Conservation (phyloP, 2,113 vertebrate genomes). For the Salvelinus fontinalis region DNA sequence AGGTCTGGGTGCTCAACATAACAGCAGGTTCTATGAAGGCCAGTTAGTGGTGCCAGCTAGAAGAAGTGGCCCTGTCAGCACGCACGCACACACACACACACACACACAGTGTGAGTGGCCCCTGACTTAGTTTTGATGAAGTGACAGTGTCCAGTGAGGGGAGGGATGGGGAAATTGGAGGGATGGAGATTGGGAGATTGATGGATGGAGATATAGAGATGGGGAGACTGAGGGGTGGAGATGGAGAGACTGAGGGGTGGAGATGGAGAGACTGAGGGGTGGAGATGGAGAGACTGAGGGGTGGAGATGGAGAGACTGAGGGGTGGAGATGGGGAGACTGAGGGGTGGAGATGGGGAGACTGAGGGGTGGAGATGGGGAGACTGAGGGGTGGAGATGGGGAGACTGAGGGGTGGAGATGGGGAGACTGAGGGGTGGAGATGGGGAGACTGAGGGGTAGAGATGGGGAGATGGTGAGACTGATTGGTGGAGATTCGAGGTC, state of each 20-base stretch:
- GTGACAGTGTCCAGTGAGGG: not conserved
- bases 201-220: not conserved
- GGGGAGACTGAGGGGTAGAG: too few species aligned
- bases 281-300: too few species aligned
- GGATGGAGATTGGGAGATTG: not conserved
- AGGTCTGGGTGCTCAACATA: not conserved
- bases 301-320: not conserved
- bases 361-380: too few species aligned
- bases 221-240: too few species aligned
- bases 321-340: too few species aligned
- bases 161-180: not conserved
- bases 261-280: not conserved
- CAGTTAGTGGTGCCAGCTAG: not conserved
- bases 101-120: not conserved
- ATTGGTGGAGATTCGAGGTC: too few species aligned
- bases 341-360: not conserved
- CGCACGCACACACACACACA: too few species aligned
- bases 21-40: not conserved
- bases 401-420: too few species aligned
- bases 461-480: too few species aligned
- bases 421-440: too few species aligned
- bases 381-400: too few species aligned
- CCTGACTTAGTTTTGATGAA: constrained; percentile 1
- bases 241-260: too few species aligned
- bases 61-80: not conserved